Evolutionary conservation across 2,797 vertebrate genomes (phyloP).

Genomic region (Philypnodon macrostomus): DNA sequence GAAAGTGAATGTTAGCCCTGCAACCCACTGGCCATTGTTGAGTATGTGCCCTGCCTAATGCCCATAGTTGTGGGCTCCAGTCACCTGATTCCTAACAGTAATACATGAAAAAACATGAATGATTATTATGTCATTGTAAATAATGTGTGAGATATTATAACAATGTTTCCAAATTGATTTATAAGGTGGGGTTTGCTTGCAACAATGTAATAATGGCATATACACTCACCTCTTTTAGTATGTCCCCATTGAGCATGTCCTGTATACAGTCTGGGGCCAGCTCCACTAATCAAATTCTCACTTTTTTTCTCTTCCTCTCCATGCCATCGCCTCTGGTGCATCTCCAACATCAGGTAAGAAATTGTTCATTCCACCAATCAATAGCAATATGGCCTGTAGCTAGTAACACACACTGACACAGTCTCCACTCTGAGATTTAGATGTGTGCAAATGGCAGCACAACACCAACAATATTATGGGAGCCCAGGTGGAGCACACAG

Average conservation of each 20-base stretch:
- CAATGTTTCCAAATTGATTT: conserved; percentile 44
- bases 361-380: conserved; percentile 73
- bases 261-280: conserved; percentile 60
- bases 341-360: conserved; percentile 77
- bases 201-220: conserved; percentile 46
- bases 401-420: conserved; percentile 54
- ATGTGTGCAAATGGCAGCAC: conserved; percentile 68
- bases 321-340: conserved; percentile 61
- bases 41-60: too few relatives aligned
- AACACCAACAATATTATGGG: conserved; percentile 69
- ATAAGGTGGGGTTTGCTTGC: conserved; percentile 37
- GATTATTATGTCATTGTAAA: not conserved
- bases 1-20: too few relatives aligned
- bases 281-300: conserved; percentile 74
- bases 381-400: conserved; percentile 72
- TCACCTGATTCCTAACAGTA: too few relatives aligned
- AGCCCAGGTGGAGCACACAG: conserved; percentile 55
- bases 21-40: too few relatives aligned
- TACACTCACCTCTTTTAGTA: conserved; percentile 30
- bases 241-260: conserved; percentile 48
- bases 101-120: not conserved
- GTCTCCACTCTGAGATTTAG: conserved; percentile 68
- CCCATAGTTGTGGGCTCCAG: too few relatives aligned
- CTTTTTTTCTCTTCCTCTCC: conserved; percentile 51
- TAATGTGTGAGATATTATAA: conserved; percentile 14